A percentile compares a stretch with the other conserved stretches of the same genome.
Evolutionary conservation across 2,113 vertebrate species (phyloP).

Genomic region (Tupaia tana): DNA sequence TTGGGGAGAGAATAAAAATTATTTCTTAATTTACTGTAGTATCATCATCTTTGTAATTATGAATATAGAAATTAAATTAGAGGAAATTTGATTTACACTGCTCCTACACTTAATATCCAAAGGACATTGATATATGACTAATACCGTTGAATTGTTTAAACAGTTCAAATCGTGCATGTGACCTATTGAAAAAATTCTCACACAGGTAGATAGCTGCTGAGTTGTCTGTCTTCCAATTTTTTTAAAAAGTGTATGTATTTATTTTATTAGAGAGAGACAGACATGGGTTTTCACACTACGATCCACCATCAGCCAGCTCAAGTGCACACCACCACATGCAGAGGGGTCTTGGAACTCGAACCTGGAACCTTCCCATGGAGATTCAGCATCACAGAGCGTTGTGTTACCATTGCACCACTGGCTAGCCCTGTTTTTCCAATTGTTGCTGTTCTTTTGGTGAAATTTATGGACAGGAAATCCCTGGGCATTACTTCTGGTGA

Average conservation of each 20-base stretch:
- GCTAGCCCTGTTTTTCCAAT: background rate
- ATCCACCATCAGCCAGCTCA: no score
- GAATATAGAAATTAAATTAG: conserved; percentile 36
- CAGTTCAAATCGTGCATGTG: background rate
- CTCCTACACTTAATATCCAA: background rate
- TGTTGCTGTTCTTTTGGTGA: background rate
- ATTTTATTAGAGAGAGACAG: no score
- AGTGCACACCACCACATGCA: no score
- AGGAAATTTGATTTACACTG: conserved; percentile 33
- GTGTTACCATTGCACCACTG: no score
- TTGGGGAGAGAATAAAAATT: conserved; percentile 50
- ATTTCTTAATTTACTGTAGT: conserved; percentile 23
- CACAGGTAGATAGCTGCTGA: background rate
- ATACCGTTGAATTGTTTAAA: conserved; percentile 32
- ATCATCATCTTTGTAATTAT: conserved; percentile 25
- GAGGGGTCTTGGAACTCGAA: no score
- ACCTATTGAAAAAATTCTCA: background rate
- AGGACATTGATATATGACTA: background rate
- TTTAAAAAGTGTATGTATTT: background rate
- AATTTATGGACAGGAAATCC: background rate
- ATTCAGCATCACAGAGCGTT: no score
- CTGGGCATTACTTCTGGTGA: background rate
- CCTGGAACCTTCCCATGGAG: no score
- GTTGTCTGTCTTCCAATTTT: background rate
- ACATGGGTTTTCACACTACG: no score